Evolutionary conservation across 2,797 vertebrate species (phyloP).

Genomic region (Loris lydekkerianus): DNA sequence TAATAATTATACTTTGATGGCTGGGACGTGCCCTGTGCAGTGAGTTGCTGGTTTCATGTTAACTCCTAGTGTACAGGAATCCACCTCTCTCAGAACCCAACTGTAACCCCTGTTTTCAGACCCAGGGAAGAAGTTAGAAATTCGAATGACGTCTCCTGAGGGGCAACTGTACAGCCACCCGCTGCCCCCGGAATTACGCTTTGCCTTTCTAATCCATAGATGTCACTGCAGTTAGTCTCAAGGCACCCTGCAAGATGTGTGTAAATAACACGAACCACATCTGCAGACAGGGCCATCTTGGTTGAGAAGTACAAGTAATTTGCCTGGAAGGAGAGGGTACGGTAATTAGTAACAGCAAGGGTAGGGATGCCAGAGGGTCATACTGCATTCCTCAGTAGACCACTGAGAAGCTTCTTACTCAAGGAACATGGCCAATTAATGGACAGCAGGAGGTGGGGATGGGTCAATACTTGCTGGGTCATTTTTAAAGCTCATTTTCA

Average conservation of each 20-base stretch:
- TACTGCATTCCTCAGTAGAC: slow-evolving; percentile 32
- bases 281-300: slow-evolving; percentile 58
- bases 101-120: background rate
- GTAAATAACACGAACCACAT: slow-evolving; percentile 71
- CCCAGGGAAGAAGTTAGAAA: background rate
- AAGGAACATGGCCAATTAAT: slow-evolving; percentile 69
- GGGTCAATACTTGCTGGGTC: slow-evolving; percentile 56
- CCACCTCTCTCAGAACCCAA: background rate
- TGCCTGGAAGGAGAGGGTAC: background rate
- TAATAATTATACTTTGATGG: slow-evolving; percentile 74
- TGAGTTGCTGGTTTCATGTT: slow-evolving; percentile 59
- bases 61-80: slow-evolving; percentile 70
- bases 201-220: slow-evolving; percentile 53
- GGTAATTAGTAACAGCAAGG: slow-evolving; percentile 75
- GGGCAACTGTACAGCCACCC: background rate
- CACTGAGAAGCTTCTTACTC: slow-evolving; percentile 24
- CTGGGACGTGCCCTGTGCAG: slow-evolving; percentile 75
- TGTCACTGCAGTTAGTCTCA: slow-evolving; percentile 42
- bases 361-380: slow-evolving; percentile 31
- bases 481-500: slow-evolving; percentile 78
- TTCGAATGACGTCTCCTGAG: slow-evolving; percentile 8
- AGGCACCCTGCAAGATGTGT: slow-evolving; percentile 25
- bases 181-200: background rate
- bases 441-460: background rate
- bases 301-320: slow-evolving; percentile 38